Conservation (phyloP, 2,888 invertebrate species). For the Tyria jacobaeae region DNA sequence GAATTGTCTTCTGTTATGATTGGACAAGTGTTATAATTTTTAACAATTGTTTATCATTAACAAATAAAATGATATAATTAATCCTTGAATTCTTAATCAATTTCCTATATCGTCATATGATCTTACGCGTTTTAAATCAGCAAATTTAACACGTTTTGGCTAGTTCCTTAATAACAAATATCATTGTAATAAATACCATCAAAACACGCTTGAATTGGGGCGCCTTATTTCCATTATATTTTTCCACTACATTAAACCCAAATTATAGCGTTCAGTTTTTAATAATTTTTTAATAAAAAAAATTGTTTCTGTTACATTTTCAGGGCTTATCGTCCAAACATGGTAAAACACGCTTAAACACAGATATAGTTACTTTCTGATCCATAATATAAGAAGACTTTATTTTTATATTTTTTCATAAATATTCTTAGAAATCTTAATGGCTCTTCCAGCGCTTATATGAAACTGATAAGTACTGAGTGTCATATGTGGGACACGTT, state of each 20-base stretch:
- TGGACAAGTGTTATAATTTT: not conserved
- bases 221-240: not conserved
- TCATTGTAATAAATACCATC: not conserved
- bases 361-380: too few relatives aligned
- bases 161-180: too few relatives aligned
- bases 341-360: too few relatives aligned
- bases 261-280: too few relatives aligned
- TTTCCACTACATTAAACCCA: not conserved
- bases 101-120: slow-evolving; percentile 11
- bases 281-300: too few relatives aligned
- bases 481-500: slow-evolving; percentile 48
- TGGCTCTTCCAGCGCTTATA: slow-evolving; percentile 18
- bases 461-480: slow-evolving; percentile 26
- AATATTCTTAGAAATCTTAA: not conserved
- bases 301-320: too few relatives aligned
- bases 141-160: slow-evolving; percentile 7
- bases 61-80: not conserved
- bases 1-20: not conserved
- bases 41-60: not conserved
- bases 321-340: too few relatives aligned
- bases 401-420: too few relatives aligned
- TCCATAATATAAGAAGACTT: too few relatives aligned
- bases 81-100: slow-evolving; percentile 8
- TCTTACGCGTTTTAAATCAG: not conserved
- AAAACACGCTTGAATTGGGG: not conserved